Percentiles rank a stretch among this genome's conserved stretches.
Conservation (phyloP, 1,140 invertebrate species). For the Pachypsylla venusta region DNA sequence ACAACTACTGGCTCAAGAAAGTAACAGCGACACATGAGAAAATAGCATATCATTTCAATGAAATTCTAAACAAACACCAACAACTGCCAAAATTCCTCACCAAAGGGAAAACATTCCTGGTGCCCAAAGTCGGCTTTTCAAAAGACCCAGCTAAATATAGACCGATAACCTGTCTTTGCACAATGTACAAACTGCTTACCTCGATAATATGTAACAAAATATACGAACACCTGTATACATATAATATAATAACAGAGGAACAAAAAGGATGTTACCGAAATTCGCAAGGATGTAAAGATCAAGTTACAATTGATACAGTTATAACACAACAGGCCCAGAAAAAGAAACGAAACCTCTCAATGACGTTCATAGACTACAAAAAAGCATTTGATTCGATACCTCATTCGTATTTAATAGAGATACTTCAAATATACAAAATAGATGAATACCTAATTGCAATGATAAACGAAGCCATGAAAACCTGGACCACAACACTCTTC, state of each 20-base stretch:
- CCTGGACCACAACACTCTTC: neutral
- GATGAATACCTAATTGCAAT: neutral
- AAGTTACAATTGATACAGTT: conserved; percentile 8
- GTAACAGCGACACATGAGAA: neutral
- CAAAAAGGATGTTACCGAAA: conserved; percentile 8
- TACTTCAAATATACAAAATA: conserved; percentile 18
- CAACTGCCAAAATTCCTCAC: neutral
- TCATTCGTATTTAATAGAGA: conserved; percentile 18
- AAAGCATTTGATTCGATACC: neutral
- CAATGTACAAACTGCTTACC: conserved; percentile 7
- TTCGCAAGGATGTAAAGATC: conserved; percentile 1
- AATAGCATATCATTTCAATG: neutral
- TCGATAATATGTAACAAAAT: neutral
- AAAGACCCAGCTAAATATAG: neutral
- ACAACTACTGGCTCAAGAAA: conserved; percentile 6
- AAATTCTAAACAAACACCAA: neutral
- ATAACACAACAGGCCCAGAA: conserved; percentile 10
- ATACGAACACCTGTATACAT: neutral
- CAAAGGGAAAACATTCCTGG: neutral
- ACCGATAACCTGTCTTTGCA: conserved; percentile 5
- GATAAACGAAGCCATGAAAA: neutral
- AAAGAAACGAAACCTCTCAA: neutral
- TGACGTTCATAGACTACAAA: neutral
- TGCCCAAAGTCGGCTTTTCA: neutral
- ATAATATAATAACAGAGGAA: conserved; percentile 1